Percentiles rank a stretch among this genome's conserved stretches.
These are phyloP conservation scores for Podiceps cristatus DNA, from an alignment of 2,113 vertebrate species.

Conservation along the genomic window DNA sequence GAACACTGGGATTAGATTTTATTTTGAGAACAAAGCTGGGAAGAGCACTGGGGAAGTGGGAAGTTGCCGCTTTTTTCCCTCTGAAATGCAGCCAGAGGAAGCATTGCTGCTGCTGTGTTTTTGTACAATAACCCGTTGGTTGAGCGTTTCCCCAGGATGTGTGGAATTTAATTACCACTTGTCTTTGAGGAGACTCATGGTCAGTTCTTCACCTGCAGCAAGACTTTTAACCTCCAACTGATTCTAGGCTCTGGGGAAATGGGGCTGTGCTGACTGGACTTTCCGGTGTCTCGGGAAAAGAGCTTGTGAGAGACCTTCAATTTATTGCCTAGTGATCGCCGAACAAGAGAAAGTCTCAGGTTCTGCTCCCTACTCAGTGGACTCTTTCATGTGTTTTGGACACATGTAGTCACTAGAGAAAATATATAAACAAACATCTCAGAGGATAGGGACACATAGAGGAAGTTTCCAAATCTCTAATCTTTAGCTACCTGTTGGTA, in stretches of 20 bases:
- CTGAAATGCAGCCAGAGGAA: not conserved
- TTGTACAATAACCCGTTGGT: not conserved
- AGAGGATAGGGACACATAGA: not conserved
- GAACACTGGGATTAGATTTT: not conserved
- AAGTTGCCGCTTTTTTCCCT: not conserved
- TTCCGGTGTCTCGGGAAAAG: not conserved
- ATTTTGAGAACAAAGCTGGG: constrained; percentile 31
- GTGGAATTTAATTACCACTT: not conserved
- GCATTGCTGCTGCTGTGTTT: not conserved
- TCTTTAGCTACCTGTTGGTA: not conserved
- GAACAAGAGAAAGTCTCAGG: not conserved
- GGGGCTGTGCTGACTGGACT: not conserved
- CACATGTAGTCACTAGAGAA: not conserved
- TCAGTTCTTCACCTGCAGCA: not conserved
- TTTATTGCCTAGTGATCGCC: not conserved
- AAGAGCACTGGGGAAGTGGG: not conserved
- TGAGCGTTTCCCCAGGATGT: not conserved
- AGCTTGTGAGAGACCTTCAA: not conserved
- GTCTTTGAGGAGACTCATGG: not conserved
- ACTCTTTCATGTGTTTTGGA: not conserved
- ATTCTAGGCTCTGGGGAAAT: not conserved
- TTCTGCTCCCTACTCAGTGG: not conserved
- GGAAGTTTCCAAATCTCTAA: not conserved
- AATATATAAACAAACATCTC: not conserved
- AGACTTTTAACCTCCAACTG: not conserved